Conservation (phyloP, 2,797 vertebrate species). For the Hybognathus amarus region DNA sequence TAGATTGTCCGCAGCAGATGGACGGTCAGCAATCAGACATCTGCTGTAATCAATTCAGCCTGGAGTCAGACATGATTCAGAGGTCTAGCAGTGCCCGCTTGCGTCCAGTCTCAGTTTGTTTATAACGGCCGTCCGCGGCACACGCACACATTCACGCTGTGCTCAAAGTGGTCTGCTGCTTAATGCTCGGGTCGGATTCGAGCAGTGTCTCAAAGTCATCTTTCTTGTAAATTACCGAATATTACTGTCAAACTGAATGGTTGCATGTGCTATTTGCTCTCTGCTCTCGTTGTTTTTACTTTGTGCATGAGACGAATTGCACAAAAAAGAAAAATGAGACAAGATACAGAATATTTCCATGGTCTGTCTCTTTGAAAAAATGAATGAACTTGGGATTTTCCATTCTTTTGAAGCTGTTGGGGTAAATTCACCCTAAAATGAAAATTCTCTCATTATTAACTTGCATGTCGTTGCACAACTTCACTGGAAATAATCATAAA, state of each 20-base stretch:
- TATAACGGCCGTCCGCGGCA: neutral
- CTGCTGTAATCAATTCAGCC: conserved; percentile 73
- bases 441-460: neutral
- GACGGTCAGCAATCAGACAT: conserved; percentile 72
- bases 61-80: conserved; percentile 68
- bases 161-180: conserved; percentile 18
- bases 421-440: neutral
- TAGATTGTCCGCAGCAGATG: conserved; percentile 71
- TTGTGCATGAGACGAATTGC: neutral
- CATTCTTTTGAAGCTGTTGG: neutral
- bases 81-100: conserved; percentile 11
- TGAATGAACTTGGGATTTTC: neutral
- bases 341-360: neutral
- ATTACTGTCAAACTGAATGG: conserved; percentile 9
- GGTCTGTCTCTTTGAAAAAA: neutral
- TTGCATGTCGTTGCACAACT: neutral
- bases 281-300: neutral
- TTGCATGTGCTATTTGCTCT: neutral
- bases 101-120: conserved; percentile 20
- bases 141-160: neutral
- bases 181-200: neutral
- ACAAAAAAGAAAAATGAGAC: neutral
- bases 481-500: neutral
- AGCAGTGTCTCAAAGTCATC: neutral
- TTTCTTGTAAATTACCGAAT: conserved; percentile 1